Evolutionary conservation across 2,888 invertebrate genomes (phyloP).

Genomic region (Ommatoiulus sabulosus): DNA sequence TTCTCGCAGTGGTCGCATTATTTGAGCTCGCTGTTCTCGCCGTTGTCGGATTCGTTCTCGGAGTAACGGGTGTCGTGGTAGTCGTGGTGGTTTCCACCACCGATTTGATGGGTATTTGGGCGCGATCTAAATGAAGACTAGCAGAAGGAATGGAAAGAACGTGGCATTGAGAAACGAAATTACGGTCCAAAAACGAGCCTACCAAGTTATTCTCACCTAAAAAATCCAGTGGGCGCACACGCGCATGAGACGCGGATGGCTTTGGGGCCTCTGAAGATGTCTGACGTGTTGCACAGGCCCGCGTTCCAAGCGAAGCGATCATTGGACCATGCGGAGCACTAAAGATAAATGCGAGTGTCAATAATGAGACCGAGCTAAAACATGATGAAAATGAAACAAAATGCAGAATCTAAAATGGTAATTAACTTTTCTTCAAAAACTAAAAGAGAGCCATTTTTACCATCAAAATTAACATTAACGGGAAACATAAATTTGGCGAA

Average conservation of each 20-base stretch:
- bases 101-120: neutral
- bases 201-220: neutral
- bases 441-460: too few relatives aligned
- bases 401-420: too few relatives aligned
- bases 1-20: too few relatives aligned
- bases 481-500: too few relatives aligned
- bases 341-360: too few relatives aligned
- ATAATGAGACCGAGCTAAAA: too few relatives aligned
- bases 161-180: neutral
- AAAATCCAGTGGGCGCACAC: neutral
- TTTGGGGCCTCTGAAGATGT: neutral
- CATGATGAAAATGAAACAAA: too few relatives aligned
- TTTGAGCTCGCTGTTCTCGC: neutral
- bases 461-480: too few relatives aligned
- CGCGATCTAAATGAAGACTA: conserved; percentile 45
- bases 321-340: conserved; percentile 21
- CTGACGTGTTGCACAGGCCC: neutral
- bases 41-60: neutral
- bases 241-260: neutral
- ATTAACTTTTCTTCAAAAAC: too few relatives aligned
- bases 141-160: neutral
- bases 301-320: conserved; percentile 21
- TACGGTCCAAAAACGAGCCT: neutral
- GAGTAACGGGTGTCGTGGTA: neutral
- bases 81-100: neutral